A percentile compares a stretch with the other conserved stretches of the same genome.
These are phyloP conservation scores for Caenorhabditis inopinata DNA, from an alignment of 1,140 invertebrate species.

Conservation along the genomic window DNA sequence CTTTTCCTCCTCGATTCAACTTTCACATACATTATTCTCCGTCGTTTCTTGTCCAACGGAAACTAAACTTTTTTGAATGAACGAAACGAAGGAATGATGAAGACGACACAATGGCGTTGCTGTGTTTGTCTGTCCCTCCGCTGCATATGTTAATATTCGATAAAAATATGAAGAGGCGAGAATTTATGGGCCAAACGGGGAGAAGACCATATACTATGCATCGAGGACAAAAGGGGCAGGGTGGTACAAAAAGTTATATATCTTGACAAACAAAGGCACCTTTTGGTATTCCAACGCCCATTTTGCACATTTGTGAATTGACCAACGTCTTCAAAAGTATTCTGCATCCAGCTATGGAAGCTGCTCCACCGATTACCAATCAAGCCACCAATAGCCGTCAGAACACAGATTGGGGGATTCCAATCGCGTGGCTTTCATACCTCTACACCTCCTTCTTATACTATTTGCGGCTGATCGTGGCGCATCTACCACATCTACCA, in stretches of 20 bases:
- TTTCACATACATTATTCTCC: too few relatives aligned
- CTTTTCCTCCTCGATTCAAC: not conserved
- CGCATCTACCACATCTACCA: slow-evolving; percentile 4
- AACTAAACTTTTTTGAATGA: too few relatives aligned
- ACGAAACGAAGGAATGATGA: too few relatives aligned
- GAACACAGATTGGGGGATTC: not conserved
- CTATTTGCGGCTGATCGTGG: slow-evolving; percentile 13
- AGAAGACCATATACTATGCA: not conserved
- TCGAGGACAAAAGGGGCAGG: not conserved
- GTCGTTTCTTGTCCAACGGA: too few relatives aligned
- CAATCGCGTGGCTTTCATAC: slow-evolving; percentile 7
- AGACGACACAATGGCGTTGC: too few relatives aligned
- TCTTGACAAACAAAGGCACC: slow-evolving; percentile 24
- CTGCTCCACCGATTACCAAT: too few relatives aligned
- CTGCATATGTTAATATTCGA: not conserved
- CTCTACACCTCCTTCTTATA: not conserved
- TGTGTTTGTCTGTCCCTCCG: not conserved
- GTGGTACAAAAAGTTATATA: slow-evolving; percentile 35
- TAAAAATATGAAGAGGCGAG: slow-evolving; percentile 13
- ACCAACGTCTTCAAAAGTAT: too few relatives aligned
- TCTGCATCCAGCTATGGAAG: too few relatives aligned
- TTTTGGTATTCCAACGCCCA: not conserved
- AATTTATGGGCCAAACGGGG: not conserved
- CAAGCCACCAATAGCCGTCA: not conserved
- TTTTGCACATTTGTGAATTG: too few relatives aligned